Evolutionary conservation across 2,888 invertebrate genomes (phyloP).

Genomic region (Nymphalis c-album): DNA sequence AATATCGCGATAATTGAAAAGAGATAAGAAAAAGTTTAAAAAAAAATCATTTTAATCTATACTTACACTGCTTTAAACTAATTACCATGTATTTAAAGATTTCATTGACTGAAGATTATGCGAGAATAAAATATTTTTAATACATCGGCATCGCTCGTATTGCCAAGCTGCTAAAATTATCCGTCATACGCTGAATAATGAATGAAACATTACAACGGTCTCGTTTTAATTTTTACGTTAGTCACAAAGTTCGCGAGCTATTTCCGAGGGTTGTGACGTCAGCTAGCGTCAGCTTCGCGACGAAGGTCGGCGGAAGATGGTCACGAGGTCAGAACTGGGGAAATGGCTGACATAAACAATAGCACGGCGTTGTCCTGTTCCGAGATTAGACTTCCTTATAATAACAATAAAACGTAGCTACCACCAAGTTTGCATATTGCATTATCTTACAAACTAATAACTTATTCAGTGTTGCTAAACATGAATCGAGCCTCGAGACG

Average conservation of each 20-base stretch:
- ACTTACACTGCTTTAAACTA: not conserved
- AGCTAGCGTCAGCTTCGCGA: slow-evolving; percentile 31
- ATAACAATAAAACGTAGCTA: too few species aligned
- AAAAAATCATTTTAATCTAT: too few species aligned
- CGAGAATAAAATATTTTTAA: not conserved
- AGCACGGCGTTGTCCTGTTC: not conserved
- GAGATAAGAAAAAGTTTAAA: too few species aligned
- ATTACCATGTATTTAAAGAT: not conserved
- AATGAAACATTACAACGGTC: slow-evolving; percentile 15
- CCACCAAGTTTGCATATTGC: too few species aligned
- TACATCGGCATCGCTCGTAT: slow-evolving; percentile 1
- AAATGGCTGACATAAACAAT: slow-evolving; percentile 14
- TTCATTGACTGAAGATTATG: not conserved
- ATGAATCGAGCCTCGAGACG: too few species aligned
- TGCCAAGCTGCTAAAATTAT: slow-evolving; percentile 7
- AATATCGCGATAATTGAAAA: too few species aligned
- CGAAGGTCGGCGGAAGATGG: slow-evolving; percentile 40
- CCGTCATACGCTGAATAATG: slow-evolving; percentile 6
- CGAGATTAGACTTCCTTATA: not conserved
- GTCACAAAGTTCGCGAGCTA: slow-evolving; percentile 28
- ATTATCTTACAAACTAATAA: too few species aligned
- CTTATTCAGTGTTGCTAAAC: too few species aligned
- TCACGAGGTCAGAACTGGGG: slow-evolving; percentile 26
- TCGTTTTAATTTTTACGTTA: slow-evolving; percentile 20
- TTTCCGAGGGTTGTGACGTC: slow-evolving; percentile 35